A percentile compares a stretch with the other conserved stretches of the same genome.
These are phyloP conservation scores for Tiaroga cobitis DNA, from an alignment of 2,797 vertebrate genomes.

Conservation along the genomic window DNA sequence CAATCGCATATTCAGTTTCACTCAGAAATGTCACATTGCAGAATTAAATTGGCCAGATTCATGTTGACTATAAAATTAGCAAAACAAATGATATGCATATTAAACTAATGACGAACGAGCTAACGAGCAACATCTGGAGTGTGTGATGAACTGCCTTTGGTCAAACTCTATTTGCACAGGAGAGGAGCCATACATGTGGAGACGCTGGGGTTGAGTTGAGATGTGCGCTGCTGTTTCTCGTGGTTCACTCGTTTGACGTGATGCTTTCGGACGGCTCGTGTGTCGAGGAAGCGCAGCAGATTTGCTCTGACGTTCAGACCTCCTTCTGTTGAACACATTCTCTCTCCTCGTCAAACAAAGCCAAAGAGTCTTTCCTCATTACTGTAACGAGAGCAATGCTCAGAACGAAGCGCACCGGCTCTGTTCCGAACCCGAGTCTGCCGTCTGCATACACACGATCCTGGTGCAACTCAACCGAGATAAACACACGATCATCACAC, in stretches of 20 bases:
- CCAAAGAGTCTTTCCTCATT: slow-evolving; percentile 55
- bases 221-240: not conserved
- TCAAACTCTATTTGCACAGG: slow-evolving; percentile 52
- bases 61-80: not conserved
- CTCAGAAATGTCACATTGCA: not conserved
- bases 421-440: not conserved
- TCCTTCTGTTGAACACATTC: slow-evolving; percentile 46
- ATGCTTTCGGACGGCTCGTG: slow-evolving; percentile 50
- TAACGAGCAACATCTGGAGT: slow-evolving; percentile 26
- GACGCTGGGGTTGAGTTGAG: too few relatives aligned
- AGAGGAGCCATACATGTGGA: slow-evolving; percentile 55
- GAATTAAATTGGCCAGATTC: not conserved
- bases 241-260: slow-evolving; percentile 41
- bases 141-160: slow-evolving; percentile 51
- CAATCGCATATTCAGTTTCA: not conserved
- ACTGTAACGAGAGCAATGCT: not conserved
- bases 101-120: not conserved
- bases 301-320: slow-evolving; percentile 45
- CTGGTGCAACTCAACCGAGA: not conserved
- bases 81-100: not conserved
- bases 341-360: slow-evolving; percentile 41
- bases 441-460: not conserved
- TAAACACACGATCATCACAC: not conserved
- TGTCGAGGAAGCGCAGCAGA: slow-evolving; percentile 43
- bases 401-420: not conserved